These are phyloP conservation scores for Pristionchus fissidentatus DNA, from an alignment of 2,888 invertebrate species.

Conservation along the genomic window DNA sequence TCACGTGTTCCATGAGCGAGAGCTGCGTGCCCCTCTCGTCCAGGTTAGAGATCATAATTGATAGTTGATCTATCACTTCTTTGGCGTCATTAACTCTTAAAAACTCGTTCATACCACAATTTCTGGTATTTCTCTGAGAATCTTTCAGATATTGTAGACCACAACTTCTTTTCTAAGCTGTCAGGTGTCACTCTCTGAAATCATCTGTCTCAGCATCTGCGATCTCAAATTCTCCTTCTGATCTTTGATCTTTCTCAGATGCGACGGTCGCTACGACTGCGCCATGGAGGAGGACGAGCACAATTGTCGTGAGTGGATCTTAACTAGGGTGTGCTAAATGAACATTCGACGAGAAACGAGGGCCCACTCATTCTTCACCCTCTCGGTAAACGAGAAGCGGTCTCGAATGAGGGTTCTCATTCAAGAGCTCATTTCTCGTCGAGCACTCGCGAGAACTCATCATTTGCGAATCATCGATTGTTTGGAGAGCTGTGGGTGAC, in stretches of 20 bases:
- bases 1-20: constrained; percentile 71
- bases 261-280: constrained; percentile 75
- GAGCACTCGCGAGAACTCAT: too few relatives aligned
- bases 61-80: constrained; percentile 38
- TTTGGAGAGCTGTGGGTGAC: background rate
- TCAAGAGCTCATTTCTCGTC: too few relatives aligned
- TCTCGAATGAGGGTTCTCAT: too few relatives aligned
- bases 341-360: too few relatives aligned
- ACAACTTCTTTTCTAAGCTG: too few relatives aligned
- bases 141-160: background rate
- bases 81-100: too few relatives aligned
- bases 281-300: constrained; percentile 75
- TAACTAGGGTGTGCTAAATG: too few relatives aligned
- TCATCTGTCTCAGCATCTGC: background rate
- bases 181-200: too few relatives aligned
- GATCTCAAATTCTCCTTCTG: constrained; percentile 39
- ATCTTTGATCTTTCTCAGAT: constrained; percentile 58
- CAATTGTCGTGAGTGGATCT: constrained; percentile 71
- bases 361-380: too few relatives aligned
- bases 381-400: too few relatives aligned
- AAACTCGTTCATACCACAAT: too few relatives aligned
- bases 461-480: too few relatives aligned
- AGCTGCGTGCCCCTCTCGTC: constrained; percentile 55
- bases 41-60: constrained; percentile 57
- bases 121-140: background rate